Evolutionary conservation across 2,888 invertebrate species (phyloP), one percentile per base, ranked within the genome.

Genomic region (Lamellibrachia satsuma): DNA sequence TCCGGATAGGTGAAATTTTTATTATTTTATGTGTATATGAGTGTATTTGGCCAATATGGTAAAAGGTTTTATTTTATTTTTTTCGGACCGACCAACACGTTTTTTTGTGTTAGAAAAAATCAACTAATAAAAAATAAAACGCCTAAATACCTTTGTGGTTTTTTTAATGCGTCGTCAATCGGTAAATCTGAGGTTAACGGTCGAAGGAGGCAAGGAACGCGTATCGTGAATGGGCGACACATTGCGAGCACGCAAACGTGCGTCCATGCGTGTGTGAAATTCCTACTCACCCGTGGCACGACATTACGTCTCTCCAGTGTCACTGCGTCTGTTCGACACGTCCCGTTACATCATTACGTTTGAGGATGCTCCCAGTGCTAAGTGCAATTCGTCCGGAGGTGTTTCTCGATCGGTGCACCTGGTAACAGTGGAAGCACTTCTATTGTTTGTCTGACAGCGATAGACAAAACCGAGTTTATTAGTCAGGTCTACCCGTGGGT

Each of bases 371-470:
- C 75, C 15, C 15, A 15, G 75, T 22, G 75, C n/a, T 75, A 75
- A 75, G 75, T 75, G 75, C 75, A 75, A 75, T 75, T 75, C 75
- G 75, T 75, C 75, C 75, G 22, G 75, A 75, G 75, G 75, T 22
- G 75, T 75, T 11, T 75, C 22, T 15, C 75, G n/a, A 22, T 75
- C n/a, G 75, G 75, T n/a, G 0, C 75, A 75, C 75, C 75, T n/a
- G 6, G n/a, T 75, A 75, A 75, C 75, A 15, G 75, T 15, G 2
- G 22, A 15, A 75, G 75, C 75, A 22, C 75, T 22, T 11, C 4
- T 22, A 75, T 75, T 75, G 75, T 75, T 11, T 75, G 75, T 22
- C 75, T 75, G 75, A 75, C 75, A 75, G 75, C 75, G 15, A 75
- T 22, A 22, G 75, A 75, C 75, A 75, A 75, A 22, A 22, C 75